Evolutionary conservation across 2,888 invertebrate genomes (phyloP), one percentile per base, ranked within the genome.

Genomic region (Cistogaster globosa): DNA sequence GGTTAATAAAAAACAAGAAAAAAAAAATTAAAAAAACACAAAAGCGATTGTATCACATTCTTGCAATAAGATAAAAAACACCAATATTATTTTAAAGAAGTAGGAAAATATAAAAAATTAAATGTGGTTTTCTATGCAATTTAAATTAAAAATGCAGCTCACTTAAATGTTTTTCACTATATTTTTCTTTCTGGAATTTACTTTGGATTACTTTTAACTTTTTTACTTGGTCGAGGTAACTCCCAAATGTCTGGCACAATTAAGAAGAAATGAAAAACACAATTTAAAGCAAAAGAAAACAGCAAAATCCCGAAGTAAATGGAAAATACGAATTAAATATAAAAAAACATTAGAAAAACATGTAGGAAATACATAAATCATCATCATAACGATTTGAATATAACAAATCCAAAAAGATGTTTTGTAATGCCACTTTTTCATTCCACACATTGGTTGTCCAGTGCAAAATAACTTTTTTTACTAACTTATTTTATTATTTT

Each of bases 181-280:
- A 88, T 86, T 87, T 87, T 57, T 83, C 45, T 58, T 84, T 88
- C 90, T 89, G 88, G 89, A 89, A 88, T 88, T 88, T 88, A 83
- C 87, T 88, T 87, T 74, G 58, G 81, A 88, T 90, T 91, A 90
- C 91, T 90, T 90, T 88, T 90, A 91, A 90, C 89, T 88, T 81
- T 71, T 69, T 72, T 48, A 78, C 68, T 82, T 32, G 16, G 60
- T 45, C 18, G 75, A 75, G 87, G 88, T 87, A 88, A 90, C 90
- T 91, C 88, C 90, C 87, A 87, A 89, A 88, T 87, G 87, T 87
- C 55, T 84, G 77, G 42, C 53, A 65, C 55, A n/a, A 62, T 18
- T 69, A 42, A 22, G 20, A 62, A 51, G 58, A 57, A 76, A 38
- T 18, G 16, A 36, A 57, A 63, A 20, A 67, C 42, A 76, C 22